Conservation (phyloP, 2,888 invertebrate species). For the Caenorhabditis japonica region DNA sequence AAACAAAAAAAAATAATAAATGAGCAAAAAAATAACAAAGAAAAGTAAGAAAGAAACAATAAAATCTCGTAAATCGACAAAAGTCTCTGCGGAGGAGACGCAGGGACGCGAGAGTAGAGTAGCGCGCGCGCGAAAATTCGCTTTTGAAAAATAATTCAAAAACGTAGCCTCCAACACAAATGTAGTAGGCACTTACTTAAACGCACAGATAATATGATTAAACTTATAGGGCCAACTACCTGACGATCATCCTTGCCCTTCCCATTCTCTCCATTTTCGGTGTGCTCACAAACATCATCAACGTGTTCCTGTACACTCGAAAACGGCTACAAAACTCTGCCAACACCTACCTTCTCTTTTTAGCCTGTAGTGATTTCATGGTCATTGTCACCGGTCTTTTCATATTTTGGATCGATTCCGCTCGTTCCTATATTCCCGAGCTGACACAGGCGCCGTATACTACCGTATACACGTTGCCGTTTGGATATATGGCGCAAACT, state of each 20-base stretch:
- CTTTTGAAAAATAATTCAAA: too few species aligned
- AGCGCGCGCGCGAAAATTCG: too few species aligned
- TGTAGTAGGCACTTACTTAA: too few species aligned
- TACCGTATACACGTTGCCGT: constrained; percentile 75
- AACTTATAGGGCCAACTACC: constrained; percentile 61
- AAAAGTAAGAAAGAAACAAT: too few species aligned
- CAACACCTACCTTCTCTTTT: constrained; percentile 76
- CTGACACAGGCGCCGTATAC: constrained; percentile 74
- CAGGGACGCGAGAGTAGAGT: too few species aligned
- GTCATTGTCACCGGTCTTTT: constrained; percentile 77
- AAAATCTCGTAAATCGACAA: too few species aligned
- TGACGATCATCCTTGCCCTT: constrained; percentile 72
- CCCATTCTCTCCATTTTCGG: constrained; percentile 76
- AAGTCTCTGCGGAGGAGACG: too few species aligned
- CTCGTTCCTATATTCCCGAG: constrained; percentile 70
- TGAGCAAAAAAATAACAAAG: too few species aligned
- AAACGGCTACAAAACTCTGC: constrained; percentile 67
- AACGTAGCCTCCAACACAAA: too few species aligned
- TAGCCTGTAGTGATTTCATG: constrained; percentile 75
- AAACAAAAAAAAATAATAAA: too few species aligned
- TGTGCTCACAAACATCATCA: constrained; percentile 75
- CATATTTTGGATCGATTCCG: constrained; percentile 75
- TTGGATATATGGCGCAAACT: constrained; percentile 77
- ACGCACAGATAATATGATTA: too few species aligned
- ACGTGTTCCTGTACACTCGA: constrained; percentile 75